phyloP scores from a whole-genome alignment of 2,888 invertebrate genomes.

The Drosophila anomalata region DNA sequence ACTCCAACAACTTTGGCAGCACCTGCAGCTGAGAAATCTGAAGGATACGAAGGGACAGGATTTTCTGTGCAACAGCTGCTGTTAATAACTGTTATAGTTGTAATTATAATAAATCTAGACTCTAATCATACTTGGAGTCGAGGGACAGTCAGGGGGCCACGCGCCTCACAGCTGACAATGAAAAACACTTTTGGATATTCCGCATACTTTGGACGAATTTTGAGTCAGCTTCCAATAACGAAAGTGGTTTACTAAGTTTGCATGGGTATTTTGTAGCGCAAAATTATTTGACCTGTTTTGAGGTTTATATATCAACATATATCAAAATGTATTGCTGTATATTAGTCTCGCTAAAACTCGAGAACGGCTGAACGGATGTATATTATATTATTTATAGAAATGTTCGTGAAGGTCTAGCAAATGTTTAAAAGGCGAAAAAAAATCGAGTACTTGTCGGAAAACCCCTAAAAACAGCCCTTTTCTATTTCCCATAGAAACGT shows the following conservation, averaged over 20 bases:
- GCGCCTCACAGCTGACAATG: conserved; percentile 49
- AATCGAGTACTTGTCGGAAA: too few species aligned
- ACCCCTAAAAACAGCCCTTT: too few species aligned
- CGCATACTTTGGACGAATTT: conserved; percentile 36
- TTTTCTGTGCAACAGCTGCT: conserved; percentile 52
- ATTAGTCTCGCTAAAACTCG: too few species aligned
- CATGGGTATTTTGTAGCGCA: not conserved
- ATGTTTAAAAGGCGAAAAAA: too few species aligned
- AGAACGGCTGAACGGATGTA: too few species aligned
- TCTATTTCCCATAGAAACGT: too few species aligned
- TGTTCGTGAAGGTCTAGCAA: too few species aligned
- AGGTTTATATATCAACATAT: too few species aligned
- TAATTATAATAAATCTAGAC: conserved; percentile 79
- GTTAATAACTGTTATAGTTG: conserved; percentile 79
- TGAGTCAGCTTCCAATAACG: not conserved
- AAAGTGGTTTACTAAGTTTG: not conserved
- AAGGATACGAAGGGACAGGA: conserved; percentile 6
- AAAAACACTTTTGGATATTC: conserved; percentile 54
- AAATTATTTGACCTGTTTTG: too few species aligned
- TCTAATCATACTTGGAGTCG: conserved; percentile 40
- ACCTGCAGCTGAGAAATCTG: conserved; percentile 55
- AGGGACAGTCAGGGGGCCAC: not conserved
- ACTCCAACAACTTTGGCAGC: conserved; percentile 39
- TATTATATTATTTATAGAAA: too few species aligned
- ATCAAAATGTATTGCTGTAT: too few species aligned